Evolutionary conservation across 2,888 invertebrate species (phyloP), one percentile per base, ranked within the genome.

Genomic region (Temnothorax ravouxi): DNA sequence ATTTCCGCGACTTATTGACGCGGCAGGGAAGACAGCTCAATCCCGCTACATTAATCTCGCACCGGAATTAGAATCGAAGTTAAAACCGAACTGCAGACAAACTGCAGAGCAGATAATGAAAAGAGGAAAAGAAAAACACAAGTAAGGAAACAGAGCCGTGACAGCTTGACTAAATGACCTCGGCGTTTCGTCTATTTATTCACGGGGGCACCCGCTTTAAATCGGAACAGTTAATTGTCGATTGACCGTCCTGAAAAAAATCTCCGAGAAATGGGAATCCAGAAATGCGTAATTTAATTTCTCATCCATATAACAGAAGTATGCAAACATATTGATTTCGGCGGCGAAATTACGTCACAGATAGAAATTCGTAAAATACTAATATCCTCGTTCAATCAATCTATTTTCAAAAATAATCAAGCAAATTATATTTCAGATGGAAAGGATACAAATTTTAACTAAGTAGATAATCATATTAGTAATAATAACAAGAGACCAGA

Each of bases 321-420:
- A 54, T 29, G 29, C 56, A 67, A 69, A 29, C 21, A 77, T 44
- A 29, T 67, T 41, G 41, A 77, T 67, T 77, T 67, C 67, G 50
- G 13, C 11, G 38, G 13, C 38, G n/a, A 29, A 3, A 69, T 69
- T 77, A 54, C 41, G 76, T 77, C 67, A 77, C n/a, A 41, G 29
- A 34, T n/a, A 34, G 13, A 77, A 67, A n/a, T 2, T 56, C 54
- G 15, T 77, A 34, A 77, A 69, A 77, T 44, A 29, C n/a, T 25
- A 38, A 47, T 34, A 47, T 34, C 29, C 18, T 41, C 67, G 25
- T 44, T 44, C 44, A 15, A 41, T 41, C 41, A 41, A 69, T 69
- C 15, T 69, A 52, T 54, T 69, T 54, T 44, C 11, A 29, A 54
- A 54, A 66, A 41, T 52, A 21, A 67, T 1, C 8, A 18, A 76